Conservation (phyloP, 1,140 invertebrate species). For the Nasonia vitripennis region DNA sequence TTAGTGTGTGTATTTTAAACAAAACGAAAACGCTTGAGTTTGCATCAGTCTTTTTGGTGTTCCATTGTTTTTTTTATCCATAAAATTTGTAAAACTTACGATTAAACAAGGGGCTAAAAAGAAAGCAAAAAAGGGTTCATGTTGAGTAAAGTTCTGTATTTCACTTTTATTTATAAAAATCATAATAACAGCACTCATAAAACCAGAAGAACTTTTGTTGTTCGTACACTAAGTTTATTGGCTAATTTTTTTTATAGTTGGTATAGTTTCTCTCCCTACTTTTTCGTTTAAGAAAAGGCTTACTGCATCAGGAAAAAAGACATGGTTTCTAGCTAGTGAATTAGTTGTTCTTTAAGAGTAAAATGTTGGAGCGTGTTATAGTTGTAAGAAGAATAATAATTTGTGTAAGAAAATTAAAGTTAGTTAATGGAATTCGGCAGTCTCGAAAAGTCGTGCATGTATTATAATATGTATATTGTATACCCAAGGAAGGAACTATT, state of each 20-base stretch:
- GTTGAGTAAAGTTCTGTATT: background rate
- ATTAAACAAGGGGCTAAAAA: background rate
- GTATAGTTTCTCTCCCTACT: too few species aligned
- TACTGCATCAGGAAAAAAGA: background rate
- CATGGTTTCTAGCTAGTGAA: background rate
- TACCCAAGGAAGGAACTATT: slow-evolving; percentile 45
- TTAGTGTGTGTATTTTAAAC: background rate
- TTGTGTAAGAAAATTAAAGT: slow-evolving; percentile 36
- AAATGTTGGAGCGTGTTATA: slow-evolving; percentile 12
- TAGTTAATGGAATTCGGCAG: slow-evolving; percentile 39
- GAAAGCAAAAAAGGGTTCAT: slow-evolving; percentile 1
- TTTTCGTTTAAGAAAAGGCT: background rate
- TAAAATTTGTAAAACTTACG: background rate
- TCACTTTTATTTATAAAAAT: slow-evolving; percentile 39
- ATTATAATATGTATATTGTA: slow-evolving; percentile 8
- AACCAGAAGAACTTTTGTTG: background rate
- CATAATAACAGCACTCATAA: slow-evolving; percentile 20
- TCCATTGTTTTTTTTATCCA: background rate
- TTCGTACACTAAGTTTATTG: slow-evolving; percentile 1
- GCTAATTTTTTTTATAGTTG: background rate
- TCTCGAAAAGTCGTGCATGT: slow-evolving; percentile 27
- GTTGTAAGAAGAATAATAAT: background rate
- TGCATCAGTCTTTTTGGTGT: background rate
- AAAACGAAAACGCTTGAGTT: background rate
- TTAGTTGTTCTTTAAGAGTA: slow-evolving; percentile 1